These are phyloP conservation scores for Zosterops hypoxanthus DNA, from an alignment of 2,113 vertebrate genomes.

Conservation along the genomic window DNA sequence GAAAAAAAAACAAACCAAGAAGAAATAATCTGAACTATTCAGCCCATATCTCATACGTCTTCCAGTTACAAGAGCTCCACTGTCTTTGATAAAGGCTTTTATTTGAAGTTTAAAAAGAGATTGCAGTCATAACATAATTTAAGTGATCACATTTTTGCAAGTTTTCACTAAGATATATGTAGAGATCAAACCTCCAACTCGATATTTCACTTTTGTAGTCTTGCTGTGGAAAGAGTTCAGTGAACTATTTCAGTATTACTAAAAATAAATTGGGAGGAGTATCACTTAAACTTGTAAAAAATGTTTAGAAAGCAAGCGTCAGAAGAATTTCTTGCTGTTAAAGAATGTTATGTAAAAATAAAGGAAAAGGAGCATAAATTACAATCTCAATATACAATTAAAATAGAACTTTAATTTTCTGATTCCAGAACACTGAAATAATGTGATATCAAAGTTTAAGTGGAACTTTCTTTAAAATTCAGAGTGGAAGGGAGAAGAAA, in stretches of 20 bases:
- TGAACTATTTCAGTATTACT: not conserved
- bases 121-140: not conserved
- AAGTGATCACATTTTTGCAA: not conserved
- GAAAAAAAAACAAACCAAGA: accelerated
- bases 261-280: not conserved
- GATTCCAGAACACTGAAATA: not conserved
- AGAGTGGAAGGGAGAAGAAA: not conserved
- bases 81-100: not conserved
- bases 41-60: not conserved
- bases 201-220: not conserved
- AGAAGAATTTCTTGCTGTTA: not conserved
- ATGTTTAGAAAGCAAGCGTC: not conserved
- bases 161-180: not conserved
- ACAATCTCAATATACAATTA: not conserved
- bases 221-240: not conserved
- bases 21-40: not conserved
- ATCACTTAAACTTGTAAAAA: not conserved
- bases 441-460: not conserved
- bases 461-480: not conserved
- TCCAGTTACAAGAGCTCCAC: not conserved
- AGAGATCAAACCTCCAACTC: not conserved
- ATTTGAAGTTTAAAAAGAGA: not conserved
- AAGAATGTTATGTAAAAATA: not conserved
- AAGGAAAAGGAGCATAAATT: not conserved
- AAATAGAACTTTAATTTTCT: not conserved